A percentile compares a stretch with the other conserved stretches of the same genome.
These are phyloP conservation scores for Ptychoptera contaminata DNA, from an alignment of 2,888 invertebrate genomes.

Conservation along the genomic window DNA sequence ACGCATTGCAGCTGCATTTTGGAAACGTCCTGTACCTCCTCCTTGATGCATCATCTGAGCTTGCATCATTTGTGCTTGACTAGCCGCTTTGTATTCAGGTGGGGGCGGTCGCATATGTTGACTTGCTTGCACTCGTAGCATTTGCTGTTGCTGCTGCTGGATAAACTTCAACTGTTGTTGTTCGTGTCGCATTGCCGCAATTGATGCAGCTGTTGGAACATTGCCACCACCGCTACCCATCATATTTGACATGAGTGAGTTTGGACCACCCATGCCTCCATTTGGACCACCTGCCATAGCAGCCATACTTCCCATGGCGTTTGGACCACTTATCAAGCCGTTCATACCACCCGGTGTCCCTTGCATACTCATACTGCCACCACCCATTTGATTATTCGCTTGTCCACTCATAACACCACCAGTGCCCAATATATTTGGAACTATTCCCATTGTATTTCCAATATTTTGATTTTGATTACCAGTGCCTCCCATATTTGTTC, in stretches of 20 bases:
- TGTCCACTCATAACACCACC: constrained; percentile 31
- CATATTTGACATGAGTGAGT: no score
- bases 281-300: constrained; percentile 14
- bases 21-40: constrained; percentile 31
- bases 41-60: constrained; percentile 39
- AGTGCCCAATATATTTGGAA: constrained; percentile 20
- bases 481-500: constrained; percentile 12
- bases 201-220: no score
- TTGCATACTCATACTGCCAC: constrained; percentile 8
- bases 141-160: constrained; percentile 53
- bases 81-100: constrained; percentile 69
- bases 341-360: neutral
- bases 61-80: constrained; percentile 30
- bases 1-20: constrained; percentile 39
- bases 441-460: constrained; percentile 2
- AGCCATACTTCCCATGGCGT: neutral
- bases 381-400: constrained; percentile 16
- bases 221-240: constrained; percentile 18
- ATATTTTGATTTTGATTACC: neutral
- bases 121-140: constrained; percentile 35
- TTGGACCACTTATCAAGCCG: neutral
- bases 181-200: constrained; percentile 13
- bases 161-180: constrained; percentile 52
- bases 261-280: neutral
- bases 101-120: constrained; percentile 58